Conservation (phyloP, 1,140 invertebrate species). For the Microplitis mediator region DNA sequence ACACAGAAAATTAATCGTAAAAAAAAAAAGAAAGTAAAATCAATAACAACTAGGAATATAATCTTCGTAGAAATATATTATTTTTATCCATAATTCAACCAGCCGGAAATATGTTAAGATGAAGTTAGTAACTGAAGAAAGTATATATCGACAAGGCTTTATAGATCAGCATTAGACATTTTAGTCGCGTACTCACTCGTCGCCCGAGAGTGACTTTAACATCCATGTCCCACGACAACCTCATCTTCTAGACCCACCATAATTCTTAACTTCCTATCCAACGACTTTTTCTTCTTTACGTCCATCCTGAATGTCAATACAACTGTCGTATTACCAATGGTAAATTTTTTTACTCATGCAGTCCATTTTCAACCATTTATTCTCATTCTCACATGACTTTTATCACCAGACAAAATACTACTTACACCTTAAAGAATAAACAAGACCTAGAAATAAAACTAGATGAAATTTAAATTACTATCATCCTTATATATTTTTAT, state of each 20-base stretch:
- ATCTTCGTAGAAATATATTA: not conserved
- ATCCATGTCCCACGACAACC: conserved; percentile 9
- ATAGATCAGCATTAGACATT: conserved; percentile 7
- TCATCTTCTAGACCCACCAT: conserved; percentile 4
- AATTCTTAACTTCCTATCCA: conserved; percentile 4
- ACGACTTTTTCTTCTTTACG: not conserved
- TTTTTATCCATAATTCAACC: not conserved
- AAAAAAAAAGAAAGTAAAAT: not conserved
- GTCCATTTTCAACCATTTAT: not conserved
- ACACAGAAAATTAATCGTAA: too few relatives aligned
- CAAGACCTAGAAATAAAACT: not conserved
- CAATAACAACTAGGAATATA: not conserved
- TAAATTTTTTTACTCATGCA: not conserved
- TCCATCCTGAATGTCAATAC: conserved; percentile 8
- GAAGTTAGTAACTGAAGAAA: not conserved
- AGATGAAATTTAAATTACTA: not conserved
- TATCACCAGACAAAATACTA: not conserved
- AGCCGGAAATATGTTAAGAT: conserved; percentile 9
- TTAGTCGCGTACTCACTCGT: conserved; percentile 3
- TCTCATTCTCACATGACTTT: not conserved
- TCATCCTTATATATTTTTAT: too few relatives aligned
- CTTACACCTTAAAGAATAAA: not conserved
- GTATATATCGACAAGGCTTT: conserved; percentile 12
- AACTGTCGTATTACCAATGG: not conserved
- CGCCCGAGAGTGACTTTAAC: conserved; percentile 7